A percentile compares a stretch with the other conserved stretches of the same genome.
phyloP scores from a whole-genome alignment of 2,113 vertebrate genomes.

The Hucho hucho region DNA sequence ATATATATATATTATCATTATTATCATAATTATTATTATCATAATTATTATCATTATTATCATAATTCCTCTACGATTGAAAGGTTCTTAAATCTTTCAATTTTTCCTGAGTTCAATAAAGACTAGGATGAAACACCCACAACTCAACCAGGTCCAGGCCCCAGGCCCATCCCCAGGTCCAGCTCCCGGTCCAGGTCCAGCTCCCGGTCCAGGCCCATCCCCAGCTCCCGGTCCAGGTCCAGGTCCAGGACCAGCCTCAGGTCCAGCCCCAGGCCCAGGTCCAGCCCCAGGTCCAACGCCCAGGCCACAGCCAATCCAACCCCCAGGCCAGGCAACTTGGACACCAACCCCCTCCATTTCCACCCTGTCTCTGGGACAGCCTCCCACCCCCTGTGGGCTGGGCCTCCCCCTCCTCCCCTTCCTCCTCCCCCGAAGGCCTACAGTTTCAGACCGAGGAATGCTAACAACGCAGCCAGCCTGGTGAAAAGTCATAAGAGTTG shows the following conservation, averaged over 20 bases:
- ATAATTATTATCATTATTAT: no score
- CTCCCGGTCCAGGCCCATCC: no score
- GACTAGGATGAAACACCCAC: neutral
- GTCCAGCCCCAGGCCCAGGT: no score
- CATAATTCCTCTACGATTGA: conserved; percentile 9
- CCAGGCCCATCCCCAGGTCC: no score
- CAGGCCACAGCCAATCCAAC: conserved; percentile 19
- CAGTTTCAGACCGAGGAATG: conserved; percentile 62
- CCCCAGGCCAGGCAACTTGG: conserved; percentile 19
- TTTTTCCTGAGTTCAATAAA: neutral
- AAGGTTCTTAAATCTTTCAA: neutral
- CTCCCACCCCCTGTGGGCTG: conserved; percentile 11
- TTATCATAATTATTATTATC: no score
- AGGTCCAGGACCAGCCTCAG: no score
- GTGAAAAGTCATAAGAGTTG: conserved; percentile 64
- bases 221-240: no score
- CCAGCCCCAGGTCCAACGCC: neutral
- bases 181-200: no score
- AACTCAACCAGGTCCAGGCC: neutral
- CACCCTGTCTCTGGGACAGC: neutral
- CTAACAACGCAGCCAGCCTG: conserved; percentile 59
- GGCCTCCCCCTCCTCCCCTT: conserved; percentile 3
- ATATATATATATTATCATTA: no score
- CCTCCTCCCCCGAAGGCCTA: conserved; percentile 19
- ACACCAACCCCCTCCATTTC: neutral